Evolutionary conservation across 2,113 vertebrate species (phyloP), one percentile per base, ranked within the genome.

Genomic region (Orycteropus afer): DNA sequence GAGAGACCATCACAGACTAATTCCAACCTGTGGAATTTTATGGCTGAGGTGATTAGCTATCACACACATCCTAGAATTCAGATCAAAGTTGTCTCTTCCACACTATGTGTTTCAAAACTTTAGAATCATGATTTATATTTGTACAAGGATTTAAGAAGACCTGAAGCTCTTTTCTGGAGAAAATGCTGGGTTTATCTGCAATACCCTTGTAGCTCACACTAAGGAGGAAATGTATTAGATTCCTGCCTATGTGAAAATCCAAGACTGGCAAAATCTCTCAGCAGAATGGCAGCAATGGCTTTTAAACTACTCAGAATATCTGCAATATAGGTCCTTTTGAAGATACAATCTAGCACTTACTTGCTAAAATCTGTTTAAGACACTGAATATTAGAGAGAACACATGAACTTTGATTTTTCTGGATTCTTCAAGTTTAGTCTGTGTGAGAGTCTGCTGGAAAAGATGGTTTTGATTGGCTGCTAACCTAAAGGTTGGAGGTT

Each of bases 1-100:
- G 22, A 95, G 61, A 91, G 91, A 82, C 34, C 51, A 86, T 61
- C 45, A 85, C 17, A 89, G 53, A 92, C 47, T 40, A 93, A 40
- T 45, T 90, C 57, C 37, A 5, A 49, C 8, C 7, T 15, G 76
- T 87, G 45, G 37, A 67, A 83, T 74, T 67, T 67, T 82, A 86
- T 15, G 14, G 65, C 57, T 71, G 34, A 80, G 53, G 27, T 20
- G 47, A 81, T 76, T 49, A 53, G 55, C 29, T 86, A 25, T 85
- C 51, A 88, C 17, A 91, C 5, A 59, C 9, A 86, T 90, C 3
- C 37, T 85, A 93, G 74, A 57, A 34, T 89, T 86, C 69, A 71
- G 51, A 34, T 65, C 32, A 69, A 57, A 80, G 27, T 23, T 69
- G 49, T 37, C 34, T 93, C 49, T 71, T 51, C 25, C 3, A 80